phyloP scores from a whole-genome alignment of 2,888 invertebrate species.

The Hirtodrosophila duncani region DNA sequence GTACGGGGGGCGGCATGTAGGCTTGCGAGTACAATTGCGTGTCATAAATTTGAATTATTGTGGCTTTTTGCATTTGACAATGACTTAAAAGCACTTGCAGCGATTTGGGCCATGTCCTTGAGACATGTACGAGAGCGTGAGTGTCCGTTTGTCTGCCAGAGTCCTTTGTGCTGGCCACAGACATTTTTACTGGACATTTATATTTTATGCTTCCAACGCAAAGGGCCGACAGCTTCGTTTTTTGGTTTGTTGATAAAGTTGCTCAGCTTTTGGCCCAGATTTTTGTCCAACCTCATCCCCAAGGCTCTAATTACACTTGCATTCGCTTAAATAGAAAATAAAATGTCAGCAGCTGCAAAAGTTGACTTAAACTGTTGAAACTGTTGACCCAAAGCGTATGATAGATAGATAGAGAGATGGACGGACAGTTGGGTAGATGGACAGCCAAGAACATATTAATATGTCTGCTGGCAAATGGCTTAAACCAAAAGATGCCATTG shows the following conservation, averaged over 20 bases:
- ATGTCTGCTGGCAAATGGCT: conserved; percentile 8
- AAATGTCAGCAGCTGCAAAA: conserved; percentile 14
- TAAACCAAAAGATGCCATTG: too few relatives aligned
- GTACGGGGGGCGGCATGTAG: conserved; percentile 49
- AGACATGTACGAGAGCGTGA: conserved; percentile 40
- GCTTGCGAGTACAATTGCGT: conserved; percentile 66
- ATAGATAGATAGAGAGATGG: too few relatives aligned
- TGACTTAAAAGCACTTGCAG: conserved; percentile 73
- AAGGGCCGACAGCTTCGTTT: conserved; percentile 55
- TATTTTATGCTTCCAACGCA: conserved; percentile 70
- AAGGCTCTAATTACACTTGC: conserved; percentile 28
- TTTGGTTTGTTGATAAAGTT: conserved; percentile 59
- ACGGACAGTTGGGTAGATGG: conserved; percentile 5
- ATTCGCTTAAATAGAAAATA: conserved; percentile 24
- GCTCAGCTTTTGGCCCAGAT: conserved; percentile 35
- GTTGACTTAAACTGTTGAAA: conserved; percentile 26
- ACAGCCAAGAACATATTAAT: conserved; percentile 37
- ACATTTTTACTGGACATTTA: conserved; percentile 70
- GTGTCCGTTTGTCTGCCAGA: neutral
- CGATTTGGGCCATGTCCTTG: conserved; percentile 68
- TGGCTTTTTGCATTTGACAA: conserved; percentile 72
- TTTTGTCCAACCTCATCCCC: conserved; percentile 5
- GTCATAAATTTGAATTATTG: conserved; percentile 73
- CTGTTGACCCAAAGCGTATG: neutral
- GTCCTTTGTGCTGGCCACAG: conserved; percentile 50